Evolutionary conservation across 2,888 invertebrate species (phyloP).

Genomic region (Heliconius aoede): DNA sequence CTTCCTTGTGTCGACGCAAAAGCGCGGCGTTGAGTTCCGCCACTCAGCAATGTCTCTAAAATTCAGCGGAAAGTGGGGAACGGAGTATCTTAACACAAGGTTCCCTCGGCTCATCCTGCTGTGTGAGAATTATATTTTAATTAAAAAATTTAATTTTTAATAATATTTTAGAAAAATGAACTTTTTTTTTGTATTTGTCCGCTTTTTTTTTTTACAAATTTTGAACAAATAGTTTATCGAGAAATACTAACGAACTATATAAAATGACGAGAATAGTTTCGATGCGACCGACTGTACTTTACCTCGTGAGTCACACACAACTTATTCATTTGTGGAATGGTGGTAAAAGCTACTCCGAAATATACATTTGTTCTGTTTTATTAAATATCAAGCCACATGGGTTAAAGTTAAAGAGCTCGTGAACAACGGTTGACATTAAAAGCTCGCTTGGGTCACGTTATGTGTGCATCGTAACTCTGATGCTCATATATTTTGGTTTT

Average conservation of each 20-base stretch:
- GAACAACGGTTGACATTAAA: slow-evolving; percentile 20
- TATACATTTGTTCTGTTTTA: not conserved
- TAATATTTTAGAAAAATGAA: no score
- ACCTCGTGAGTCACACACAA: not conserved
- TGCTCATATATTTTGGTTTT: slow-evolving; percentile 10
- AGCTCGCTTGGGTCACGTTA: slow-evolving; percentile 4
- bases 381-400: slow-evolving; percentile 7
- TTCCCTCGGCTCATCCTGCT: no score
- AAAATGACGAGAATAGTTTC: not conserved
- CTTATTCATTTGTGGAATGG: not conserved
- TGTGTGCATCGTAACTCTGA: not conserved
- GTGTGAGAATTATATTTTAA: no score
- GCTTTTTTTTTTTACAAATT: no score
- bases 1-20: no score
- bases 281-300: not conserved
- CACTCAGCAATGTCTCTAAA: no score
- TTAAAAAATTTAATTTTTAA: no score
- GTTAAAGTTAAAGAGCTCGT: slow-evolving; percentile 19
- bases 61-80: no score
- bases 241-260: not conserved
- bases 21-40: no score
- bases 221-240: no score
- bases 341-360: not conserved
- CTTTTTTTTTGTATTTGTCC: no score
- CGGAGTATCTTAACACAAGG: no score